Evolutionary conservation across 2,797 vertebrate genomes (phyloP).

Genomic region (Sandelia bainsii): DNA sequence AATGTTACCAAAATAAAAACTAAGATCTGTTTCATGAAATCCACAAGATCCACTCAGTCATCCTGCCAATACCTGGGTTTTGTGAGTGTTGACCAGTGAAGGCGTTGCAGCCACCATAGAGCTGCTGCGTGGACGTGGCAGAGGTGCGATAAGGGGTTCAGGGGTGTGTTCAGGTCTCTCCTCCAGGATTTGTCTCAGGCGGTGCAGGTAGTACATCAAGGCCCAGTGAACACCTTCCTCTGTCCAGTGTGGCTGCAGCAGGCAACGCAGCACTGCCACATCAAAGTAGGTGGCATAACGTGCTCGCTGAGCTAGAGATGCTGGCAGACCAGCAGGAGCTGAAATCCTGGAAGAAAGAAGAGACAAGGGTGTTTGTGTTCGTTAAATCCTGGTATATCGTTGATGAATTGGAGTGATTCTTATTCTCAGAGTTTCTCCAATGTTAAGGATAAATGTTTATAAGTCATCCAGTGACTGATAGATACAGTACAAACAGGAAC

Average conservation of each 20-base stretch:
- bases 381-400: neutral
- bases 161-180: slow-evolving; percentile 91
- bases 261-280: slow-evolving; percentile 95
- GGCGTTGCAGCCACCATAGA: slow-evolving; percentile 98
- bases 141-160: slow-evolving; percentile 86
- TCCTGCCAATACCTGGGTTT: slow-evolving; percentile 89
- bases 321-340: slow-evolving; percentile 73
- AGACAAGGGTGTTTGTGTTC: neutral
- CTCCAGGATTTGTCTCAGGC: slow-evolving; percentile 94
- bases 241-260: slow-evolving; percentile 97
- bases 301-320: slow-evolving; percentile 89
- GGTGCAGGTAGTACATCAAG: slow-evolving; percentile 94
- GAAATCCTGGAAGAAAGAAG: slow-evolving; percentile 70
- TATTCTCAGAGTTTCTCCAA: neutral
- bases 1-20: neutral
- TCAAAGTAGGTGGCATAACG: slow-evolving; percentile 98
- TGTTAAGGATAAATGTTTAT: no score
- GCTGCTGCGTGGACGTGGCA: slow-evolving; percentile 95
- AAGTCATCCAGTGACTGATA: no score
- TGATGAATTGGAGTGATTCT: neutral
- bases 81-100: slow-evolving; percentile 97
- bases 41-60: neutral
- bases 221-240: slow-evolving; percentile 99
- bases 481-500: no score
- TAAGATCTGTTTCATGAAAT: neutral